Evolutionary conservation across 2,888 invertebrate species (phyloP).

Genomic region (Kuschelorhynchus macadamiae): DNA sequence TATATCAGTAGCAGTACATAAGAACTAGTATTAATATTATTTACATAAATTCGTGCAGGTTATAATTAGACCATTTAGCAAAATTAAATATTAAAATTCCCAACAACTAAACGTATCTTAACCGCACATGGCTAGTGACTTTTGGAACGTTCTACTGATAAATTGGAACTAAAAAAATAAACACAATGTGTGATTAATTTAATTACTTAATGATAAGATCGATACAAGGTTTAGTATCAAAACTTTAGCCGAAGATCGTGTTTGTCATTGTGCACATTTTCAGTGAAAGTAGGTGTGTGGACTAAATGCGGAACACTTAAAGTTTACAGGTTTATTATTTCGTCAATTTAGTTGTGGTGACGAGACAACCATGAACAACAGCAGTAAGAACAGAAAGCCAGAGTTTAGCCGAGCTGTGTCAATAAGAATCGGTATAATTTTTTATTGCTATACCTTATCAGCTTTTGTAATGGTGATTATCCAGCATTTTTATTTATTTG

Average conservation of each 20-base stretch:
- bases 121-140: no score
- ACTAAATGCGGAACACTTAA: background rate
- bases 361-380: slow-evolving; percentile 10
- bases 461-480: background rate
- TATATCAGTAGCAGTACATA: no score
- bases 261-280: background rate
- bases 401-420: slow-evolving; percentile 63
- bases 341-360: slow-evolving; percentile 1
- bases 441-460: slow-evolving; percentile 2
- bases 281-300: slow-evolving; percentile 14
- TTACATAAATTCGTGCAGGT: no score
- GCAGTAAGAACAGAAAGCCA: slow-evolving; percentile 55
- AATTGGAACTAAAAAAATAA: no score
- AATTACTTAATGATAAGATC: slow-evolving; percentile 16
- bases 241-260: slow-evolving; percentile 5
- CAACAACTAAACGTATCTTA: no score
- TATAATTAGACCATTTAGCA: no score
- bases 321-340: background rate
- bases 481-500: no score
- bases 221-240: slow-evolving; percentile 18
- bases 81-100: no score
- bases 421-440: slow-evolving; percentile 62
- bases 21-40: no score
- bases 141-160: no score
- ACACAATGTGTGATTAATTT: slow-evolving; percentile 7